Base-by-base conservation (phyloP, 2,113 vertebrate species). In the Spermophilus dauricus region DNA sequence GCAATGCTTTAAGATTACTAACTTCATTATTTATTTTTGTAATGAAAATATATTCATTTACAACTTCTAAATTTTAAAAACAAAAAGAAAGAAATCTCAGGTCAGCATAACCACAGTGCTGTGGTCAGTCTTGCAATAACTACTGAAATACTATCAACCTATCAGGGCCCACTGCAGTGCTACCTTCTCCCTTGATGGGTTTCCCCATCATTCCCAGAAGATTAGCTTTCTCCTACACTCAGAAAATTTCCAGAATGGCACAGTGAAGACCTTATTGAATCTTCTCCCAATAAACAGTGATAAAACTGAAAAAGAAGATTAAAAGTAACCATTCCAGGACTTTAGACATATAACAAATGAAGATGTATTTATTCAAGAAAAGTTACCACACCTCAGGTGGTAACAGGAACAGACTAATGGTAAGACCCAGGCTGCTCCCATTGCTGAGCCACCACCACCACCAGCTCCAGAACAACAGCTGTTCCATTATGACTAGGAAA, bases 61-160 rank as follows among this genome's bases (percentile, higher is more conserved):
- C 69, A 83, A 93, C 56, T 42, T 67, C 83, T 75, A 90, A 92
- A 80, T n/a, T 37, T 89, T 89, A 63, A 39, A 94, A 89, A 86
- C 11, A 91, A 34, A 34, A 24, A 32, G 17, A 39, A 8, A n/a
- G 18, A 30, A 39, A 77, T 90, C 26, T 12, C 30, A 24, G 48
- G 13, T 75, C 37, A 87, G 48, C 4, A 10, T 32, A 53, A 75
- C 75, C 14, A 22, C 16, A 34, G 42, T 84, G 8, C 58, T 48
- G 8, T 58, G 5, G 61, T 89, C 4, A 13, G 67, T 92, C 18
- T 88, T 88, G 88, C 51, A 91, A 18, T 24, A 87, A 26, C n/a
- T 84, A 2, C 22, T 89, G 26, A 97, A 78, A 75, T 93, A 18
- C 30, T 88, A 58, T 28, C 30, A 73, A 30, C 2, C 1, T 24